Evolutionary conservation across 2,888 invertebrate genomes (phyloP).

Genomic region (Aphelenchoides bicaudatus): DNA sequence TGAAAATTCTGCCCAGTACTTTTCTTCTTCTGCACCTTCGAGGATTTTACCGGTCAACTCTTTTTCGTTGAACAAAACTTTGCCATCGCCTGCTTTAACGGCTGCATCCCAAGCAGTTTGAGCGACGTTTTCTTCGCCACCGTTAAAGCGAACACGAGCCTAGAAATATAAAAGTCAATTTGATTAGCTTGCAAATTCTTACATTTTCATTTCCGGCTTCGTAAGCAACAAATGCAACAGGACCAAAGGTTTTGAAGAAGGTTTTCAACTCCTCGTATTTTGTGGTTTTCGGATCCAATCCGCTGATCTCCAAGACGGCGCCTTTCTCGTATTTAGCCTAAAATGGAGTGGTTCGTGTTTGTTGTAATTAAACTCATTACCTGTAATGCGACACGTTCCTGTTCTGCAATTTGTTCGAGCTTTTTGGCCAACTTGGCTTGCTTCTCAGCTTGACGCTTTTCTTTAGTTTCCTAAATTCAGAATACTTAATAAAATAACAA

Average conservation of each 20-base stretch:
- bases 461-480: conserved; percentile 30
- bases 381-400: conserved; percentile 20
- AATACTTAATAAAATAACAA: not conserved
- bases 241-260: conserved; percentile 72
- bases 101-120: conserved; percentile 51
- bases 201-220: conserved; percentile 28
- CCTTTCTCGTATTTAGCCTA: conserved; percentile 48
- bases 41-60: conserved; percentile 39
- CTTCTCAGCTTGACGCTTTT: conserved; percentile 36
- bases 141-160: conserved; percentile 29
- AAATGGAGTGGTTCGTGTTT: too few relatives aligned
- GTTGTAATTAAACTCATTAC: too few relatives aligned
- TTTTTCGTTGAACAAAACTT: conserved; percentile 39
- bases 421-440: conserved; percentile 35
- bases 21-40: conserved; percentile 56
- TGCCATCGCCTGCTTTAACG: conserved; percentile 43
- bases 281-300: conserved; percentile 27
- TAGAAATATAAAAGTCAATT: conserved; percentile 10
- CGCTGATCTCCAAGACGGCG: conserved; percentile 45
- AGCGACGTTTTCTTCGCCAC: conserved; percentile 43
- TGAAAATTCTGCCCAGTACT: conserved; percentile 56
- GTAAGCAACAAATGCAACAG: conserved; percentile 31
- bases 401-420: conserved; percentile 20
- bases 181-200: conserved; percentile 12
- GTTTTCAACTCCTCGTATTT: conserved; percentile 67